Evolutionary conservation across 2,888 invertebrate species (phyloP), one percentile per base, ranked within the genome.

Genomic region (Amiota mariae): DNA sequence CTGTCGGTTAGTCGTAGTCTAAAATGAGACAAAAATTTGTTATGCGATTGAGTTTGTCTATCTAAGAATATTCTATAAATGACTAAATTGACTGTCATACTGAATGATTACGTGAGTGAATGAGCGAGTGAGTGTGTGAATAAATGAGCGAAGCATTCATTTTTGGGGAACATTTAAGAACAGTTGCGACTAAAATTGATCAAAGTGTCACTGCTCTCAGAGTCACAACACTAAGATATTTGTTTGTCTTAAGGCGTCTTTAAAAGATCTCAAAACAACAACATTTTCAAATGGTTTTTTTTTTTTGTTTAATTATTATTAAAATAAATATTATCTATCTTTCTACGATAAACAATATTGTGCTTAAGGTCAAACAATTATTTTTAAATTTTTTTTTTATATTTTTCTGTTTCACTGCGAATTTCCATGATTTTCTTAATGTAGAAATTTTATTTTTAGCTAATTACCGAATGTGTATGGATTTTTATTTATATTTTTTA

Each of bases 161-260:
- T 36, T 36, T 61, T 61, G 11, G 24, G 11, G 24, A 61, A 67
- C 51, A 67, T 67, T 51, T 67, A 67, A 51, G 51, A 47, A 67
- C 67, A 67, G 48, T n/a, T 66, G 66, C 15, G 66, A 24, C 24
- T 12, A 59, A 9, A 36, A 36, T 36, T 36, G 36, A 36, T 36
- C 36, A 36, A 36, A 36, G 36, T 36, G 36, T 6, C 36, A 36
- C 36, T 36, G 8, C 36, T 36, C 36, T 36, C 36, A 36, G 36
- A 36, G 4, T 6, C 36, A 36, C 36, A 54, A 24, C 24, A 24
- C 24, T 11, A 63, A 63, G n/a, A 63, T 13, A 63, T 36, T 6
- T 36, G 36, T 36, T 36, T 36, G 8, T 36, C 36, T 36, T 36
- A 63, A 46, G 12, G 36, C 24, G 36, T 13, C 36, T n/a, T n/a